Evolutionary conservation across 1,140 invertebrate genomes (phyloP).

Genomic region (Hirudo medicinalis): DNA sequence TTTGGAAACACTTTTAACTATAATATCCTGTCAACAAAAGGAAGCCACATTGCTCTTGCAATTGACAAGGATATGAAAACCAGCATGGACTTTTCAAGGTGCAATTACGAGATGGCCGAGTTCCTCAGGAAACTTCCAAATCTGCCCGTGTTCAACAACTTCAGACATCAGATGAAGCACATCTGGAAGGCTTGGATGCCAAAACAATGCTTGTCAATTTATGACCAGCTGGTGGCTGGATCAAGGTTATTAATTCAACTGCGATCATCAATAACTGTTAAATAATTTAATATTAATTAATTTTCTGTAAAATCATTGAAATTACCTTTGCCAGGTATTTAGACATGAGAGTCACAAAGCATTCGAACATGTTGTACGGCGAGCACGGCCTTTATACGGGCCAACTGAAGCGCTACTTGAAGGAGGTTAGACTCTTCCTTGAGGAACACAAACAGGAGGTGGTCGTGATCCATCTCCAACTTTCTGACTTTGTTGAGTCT

Average conservation of each 20-base stretch:
- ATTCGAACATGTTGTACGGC: slow-evolving; percentile 16
- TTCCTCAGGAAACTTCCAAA: slow-evolving; percentile 24
- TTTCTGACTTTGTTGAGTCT: slow-evolving; percentile 11
- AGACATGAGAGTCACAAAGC: slow-evolving; percentile 19
- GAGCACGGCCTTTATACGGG: slow-evolving; percentile 24
- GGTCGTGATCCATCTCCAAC: slow-evolving; percentile 18
- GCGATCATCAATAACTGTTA: neutral
- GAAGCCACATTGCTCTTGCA: slow-evolving; percentile 22
- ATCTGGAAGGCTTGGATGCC: slow-evolving; percentile 25
- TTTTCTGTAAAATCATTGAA: neutral
- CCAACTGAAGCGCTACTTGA: slow-evolving; percentile 20
- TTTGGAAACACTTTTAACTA: neutral
- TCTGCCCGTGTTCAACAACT: slow-evolving; percentile 23
- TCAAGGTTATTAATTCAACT: neutral
- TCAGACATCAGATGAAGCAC: slow-evolving; percentile 23
- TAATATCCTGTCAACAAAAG: neutral
- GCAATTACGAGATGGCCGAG: slow-evolving; percentile 25
- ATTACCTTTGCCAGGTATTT: slow-evolving; percentile 11
- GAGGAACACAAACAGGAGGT: slow-evolving; percentile 21
- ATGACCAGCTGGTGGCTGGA: slow-evolving; percentile 20
- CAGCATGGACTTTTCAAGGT: slow-evolving; percentile 23
- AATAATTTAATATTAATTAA: neutral
- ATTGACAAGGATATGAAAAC: slow-evolving; percentile 22
- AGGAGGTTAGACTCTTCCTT: slow-evolving; percentile 20
- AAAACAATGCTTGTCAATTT: slow-evolving; percentile 17